phyloP scores from a whole-genome alignment of 2,113 vertebrate genomes.

The Oncorhynchus keta region DNA sequence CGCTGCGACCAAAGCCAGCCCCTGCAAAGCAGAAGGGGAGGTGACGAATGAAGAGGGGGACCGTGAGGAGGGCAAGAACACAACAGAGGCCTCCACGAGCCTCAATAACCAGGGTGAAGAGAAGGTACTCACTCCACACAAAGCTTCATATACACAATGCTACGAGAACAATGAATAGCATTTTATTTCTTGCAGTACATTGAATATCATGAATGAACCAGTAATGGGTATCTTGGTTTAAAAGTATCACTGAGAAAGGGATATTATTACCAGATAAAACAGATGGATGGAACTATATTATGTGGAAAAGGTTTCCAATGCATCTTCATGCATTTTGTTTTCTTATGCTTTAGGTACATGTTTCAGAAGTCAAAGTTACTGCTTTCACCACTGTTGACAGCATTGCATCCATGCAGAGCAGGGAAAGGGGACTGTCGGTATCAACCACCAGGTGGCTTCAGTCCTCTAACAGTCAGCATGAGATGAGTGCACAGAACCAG shows the following conservation, averaged over 20 bases:
- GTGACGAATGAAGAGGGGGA: not conserved
- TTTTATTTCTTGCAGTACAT: not conserved
- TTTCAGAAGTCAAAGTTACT: not conserved
- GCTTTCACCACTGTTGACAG: not conserved
- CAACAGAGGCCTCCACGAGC: constrained; percentile 67
- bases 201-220: not conserved
- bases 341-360: not conserved
- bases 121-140: constrained; percentile 30
- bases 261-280: not conserved
- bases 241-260: not conserved
- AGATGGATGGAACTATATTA: too few relatives aligned
- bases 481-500: not conserved
- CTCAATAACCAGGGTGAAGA: constrained; percentile 57
- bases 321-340: too few relatives aligned
- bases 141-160: not conserved
- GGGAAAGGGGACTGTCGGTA: too few relatives aligned
- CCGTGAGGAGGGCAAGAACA: constrained; percentile 14
- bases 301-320: too few relatives aligned
- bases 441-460: constrained; percentile 33
- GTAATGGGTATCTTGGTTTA: not conserved
- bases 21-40: constrained; percentile 59
- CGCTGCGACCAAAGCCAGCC: constrained; percentile 65
- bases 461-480: not conserved
- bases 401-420: too few relatives aligned
- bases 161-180: not conserved